These are phyloP conservation scores for Iselma pallidipennis DNA, from an alignment of 2,888 invertebrate genomes.

Conservation along the genomic window DNA sequence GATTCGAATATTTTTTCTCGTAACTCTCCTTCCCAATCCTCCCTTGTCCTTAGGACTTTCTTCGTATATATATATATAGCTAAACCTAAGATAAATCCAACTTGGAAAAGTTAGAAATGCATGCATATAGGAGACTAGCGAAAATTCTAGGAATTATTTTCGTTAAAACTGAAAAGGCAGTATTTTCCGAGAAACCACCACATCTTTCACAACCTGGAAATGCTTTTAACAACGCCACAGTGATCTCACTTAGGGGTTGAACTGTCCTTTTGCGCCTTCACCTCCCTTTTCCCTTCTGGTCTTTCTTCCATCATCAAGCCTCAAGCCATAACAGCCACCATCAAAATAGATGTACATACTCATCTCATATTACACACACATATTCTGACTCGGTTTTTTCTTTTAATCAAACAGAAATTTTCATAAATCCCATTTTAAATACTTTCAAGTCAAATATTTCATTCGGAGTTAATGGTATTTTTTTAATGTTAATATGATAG, in stretches of 20 bases:
- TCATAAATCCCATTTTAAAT: no score
- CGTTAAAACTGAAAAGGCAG: slow-evolving; percentile 18
- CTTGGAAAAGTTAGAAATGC: not conserved
- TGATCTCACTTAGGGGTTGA: slow-evolving; percentile 42
- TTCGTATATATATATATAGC: no score
- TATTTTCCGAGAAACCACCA: slow-evolving; percentile 17
- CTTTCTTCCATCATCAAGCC: not conserved
- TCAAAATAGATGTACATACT: not conserved
- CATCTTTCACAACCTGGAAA: slow-evolving; percentile 48
- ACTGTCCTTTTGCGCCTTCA: not conserved
- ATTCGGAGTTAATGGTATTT: no score
- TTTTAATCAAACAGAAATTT: not conserved
- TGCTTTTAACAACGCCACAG: slow-evolving; percentile 50
- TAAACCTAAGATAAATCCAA: not conserved
- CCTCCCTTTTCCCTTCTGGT: not conserved
- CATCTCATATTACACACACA: not conserved
- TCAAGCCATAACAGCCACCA: not conserved
- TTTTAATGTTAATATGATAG: no score
- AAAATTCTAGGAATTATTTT: slow-evolving; percentile 12
- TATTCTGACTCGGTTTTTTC: not conserved
- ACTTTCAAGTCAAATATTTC: no score
- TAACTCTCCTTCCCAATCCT: no score
- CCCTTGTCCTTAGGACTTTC: no score
- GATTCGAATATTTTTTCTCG: not conserved
- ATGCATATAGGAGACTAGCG: not conserved